These are phyloP conservation scores for Synanthedon formicaeformis DNA, from an alignment of 2,888 invertebrate species.

Conservation along the genomic window DNA sequence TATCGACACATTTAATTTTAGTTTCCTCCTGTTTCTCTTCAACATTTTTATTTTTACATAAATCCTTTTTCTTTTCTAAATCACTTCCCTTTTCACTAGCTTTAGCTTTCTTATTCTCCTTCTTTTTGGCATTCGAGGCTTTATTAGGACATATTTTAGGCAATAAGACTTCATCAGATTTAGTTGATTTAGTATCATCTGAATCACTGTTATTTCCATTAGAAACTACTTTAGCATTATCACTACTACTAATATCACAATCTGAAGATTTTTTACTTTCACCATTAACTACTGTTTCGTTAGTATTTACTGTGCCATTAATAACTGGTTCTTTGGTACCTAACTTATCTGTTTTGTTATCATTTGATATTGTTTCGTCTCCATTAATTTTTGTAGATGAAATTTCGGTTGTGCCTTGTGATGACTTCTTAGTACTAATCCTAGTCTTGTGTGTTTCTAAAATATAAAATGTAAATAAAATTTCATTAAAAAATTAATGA, in stretches of 20 bases:
- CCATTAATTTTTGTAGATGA: constrained; percentile 41
- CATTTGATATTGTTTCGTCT: constrained; percentile 37
- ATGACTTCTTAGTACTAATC: constrained; percentile 36
- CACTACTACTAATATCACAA: constrained; percentile 68
- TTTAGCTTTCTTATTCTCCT: constrained; percentile 42
- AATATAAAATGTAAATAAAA: constrained; percentile 16
- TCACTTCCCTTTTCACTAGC: constrained; percentile 32
- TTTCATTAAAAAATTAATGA: not conserved
- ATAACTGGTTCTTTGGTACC: constrained; percentile 61
- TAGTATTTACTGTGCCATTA: constrained; percentile 47
- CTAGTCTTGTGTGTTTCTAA: constrained; percentile 50
- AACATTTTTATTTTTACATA: constrained; percentile 25
- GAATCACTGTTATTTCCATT: constrained; percentile 59
- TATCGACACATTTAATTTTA: constrained; percentile 24
- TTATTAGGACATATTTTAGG: constrained; percentile 29
- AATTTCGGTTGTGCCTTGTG: constrained; percentile 32
- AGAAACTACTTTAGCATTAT: constrained; percentile 62
- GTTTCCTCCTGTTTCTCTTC: constrained; percentile 29
- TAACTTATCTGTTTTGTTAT: constrained; percentile 41
- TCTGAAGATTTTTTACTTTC: constrained; percentile 54
- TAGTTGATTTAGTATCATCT: constrained; percentile 49
- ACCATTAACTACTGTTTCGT: constrained; percentile 47
- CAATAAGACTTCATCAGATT: constrained; percentile 41
- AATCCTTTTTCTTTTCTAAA: constrained; percentile 37
- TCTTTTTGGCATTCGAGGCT: constrained; percentile 38